Base-by-base conservation (phyloP, 2,888 invertebrate genomes). In the Sinelater perroti region DNA sequence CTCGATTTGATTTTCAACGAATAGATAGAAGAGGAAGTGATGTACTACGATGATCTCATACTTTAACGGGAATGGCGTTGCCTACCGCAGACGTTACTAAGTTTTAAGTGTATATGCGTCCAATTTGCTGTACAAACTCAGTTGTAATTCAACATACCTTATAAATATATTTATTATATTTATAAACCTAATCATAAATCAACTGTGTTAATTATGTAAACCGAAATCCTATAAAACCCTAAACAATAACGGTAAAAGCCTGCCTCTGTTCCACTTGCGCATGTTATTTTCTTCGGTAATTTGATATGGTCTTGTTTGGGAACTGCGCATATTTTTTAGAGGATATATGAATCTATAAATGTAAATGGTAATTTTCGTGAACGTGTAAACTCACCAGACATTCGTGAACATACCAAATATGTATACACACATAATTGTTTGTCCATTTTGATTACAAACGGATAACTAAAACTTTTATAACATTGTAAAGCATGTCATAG, bases 321-420 rank as follows among this genome's bases (percentile, higher is more conserved):
- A n/a, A n/a, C n/a, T n/a, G n/a, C n/a, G n/a, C n/a, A n/a, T n/a
- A n/a, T n/a, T n/a, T n/a, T n/a, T n/a, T n/a, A n/a, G n/a, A n/a
- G n/a, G n/a, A n/a, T n/a, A n/a, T n/a, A n/a, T n/a, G 30, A 44
- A 44, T 44, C 30, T 44, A 16, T 44, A 44, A 44, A 44, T 44
- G 44, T 44, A 44, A 44, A 30, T 10, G 30, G 16, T 44, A 44
- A 44, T 44, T 44, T 44, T 28, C 44, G 30, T 44, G 30, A 30
- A 26, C n/a, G n/a, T n/a, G n/a, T n/a, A 44, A 44, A 14, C 17
- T 30, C 44, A 44, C 30, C 30, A 30, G 18, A 30, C 44, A 44
- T 44, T 30, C 44, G 44, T 30, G n/a, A n/a, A 44, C 44, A 44
- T 44, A 44, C 24, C 11, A 40, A 44, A 44, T 44, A 44, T 40